Percentiles rank a stretch among this genome's conserved stretches.
These are phyloP conservation scores for Cyrtodaria siliqua DNA, from an alignment of 2,888 invertebrate genomes.

Conservation along the genomic window DNA sequence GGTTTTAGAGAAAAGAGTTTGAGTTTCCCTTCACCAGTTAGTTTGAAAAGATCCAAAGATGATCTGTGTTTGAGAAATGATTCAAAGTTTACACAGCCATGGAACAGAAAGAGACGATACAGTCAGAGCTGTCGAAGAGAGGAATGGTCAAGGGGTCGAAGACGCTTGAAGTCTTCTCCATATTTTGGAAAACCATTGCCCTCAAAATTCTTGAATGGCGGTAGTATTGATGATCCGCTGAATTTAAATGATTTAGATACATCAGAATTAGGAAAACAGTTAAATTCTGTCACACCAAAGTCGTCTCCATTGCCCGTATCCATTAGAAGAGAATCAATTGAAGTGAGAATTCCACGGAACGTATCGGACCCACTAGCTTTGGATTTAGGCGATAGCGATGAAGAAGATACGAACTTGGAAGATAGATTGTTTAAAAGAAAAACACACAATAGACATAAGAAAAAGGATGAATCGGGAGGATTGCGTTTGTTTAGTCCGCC, in stretches of 20 bases:
- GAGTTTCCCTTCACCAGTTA: slow-evolving; percentile 52
- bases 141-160: slow-evolving; percentile 37
- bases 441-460: slow-evolving; percentile 67
- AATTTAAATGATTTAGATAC: slow-evolving; percentile 95
- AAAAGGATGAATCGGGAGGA: slow-evolving; percentile 49
- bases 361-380: slow-evolving; percentile 96
- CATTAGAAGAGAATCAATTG: slow-evolving; percentile 91
- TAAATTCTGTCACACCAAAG: slow-evolving; percentile 95
- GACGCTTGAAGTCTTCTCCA: slow-evolving; percentile 62
- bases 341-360: slow-evolving; percentile 96
- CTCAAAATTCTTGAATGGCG: slow-evolving; percentile 96
- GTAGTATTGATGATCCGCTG: slow-evolving; percentile 97
- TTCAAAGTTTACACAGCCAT: slow-evolving; percentile 50
- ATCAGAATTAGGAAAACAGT: slow-evolving; percentile 82
- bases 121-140: slow-evolving; percentile 54
- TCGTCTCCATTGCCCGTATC: slow-evolving; percentile 96
- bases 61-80: slow-evolving; percentile 46
- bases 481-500: slow-evolving; percentile 37
- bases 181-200: slow-evolving; percentile 90
- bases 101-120: slow-evolving; percentile 58
- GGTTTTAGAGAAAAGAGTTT: slow-evolving; percentile 86
- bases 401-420: slow-evolving; percentile 74
- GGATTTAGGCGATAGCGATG: slow-evolving; percentile 89
- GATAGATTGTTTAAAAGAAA: slow-evolving; percentile 68
- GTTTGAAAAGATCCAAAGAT: slow-evolving; percentile 42